Conservation (phyloP, 2,888 invertebrate species). For the Hedya salicella region DNA sequence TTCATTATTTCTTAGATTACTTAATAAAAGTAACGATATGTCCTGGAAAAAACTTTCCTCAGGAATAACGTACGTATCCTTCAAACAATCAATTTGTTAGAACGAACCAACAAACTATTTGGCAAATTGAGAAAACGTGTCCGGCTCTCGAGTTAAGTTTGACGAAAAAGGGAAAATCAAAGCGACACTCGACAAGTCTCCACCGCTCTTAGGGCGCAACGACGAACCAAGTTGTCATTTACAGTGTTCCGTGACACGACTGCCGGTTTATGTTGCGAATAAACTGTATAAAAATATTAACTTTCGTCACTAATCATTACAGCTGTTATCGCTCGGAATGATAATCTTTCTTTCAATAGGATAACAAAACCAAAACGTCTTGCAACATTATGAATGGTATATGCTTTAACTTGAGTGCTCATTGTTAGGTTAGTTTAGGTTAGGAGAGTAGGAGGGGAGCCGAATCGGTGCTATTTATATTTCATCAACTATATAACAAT, state of each 20-base stretch:
- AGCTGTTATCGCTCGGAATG: no score
- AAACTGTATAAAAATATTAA: constrained; percentile 11
- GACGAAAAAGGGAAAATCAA: constrained; percentile 69
- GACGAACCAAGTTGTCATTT: constrained; percentile 29
- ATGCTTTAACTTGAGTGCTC: no score
- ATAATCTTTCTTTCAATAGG: no score
- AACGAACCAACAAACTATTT: constrained; percentile 63
- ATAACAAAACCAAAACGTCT: no score
- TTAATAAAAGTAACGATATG: no score
- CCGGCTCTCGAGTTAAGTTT: constrained; percentile 60
- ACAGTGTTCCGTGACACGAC: constrained; percentile 12
- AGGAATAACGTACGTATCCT: neutral
- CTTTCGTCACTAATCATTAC: no score
- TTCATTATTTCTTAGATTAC: no score
- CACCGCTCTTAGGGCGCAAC: constrained; percentile 45
- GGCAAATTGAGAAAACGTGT: constrained; percentile 77
- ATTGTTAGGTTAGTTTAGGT: no score
- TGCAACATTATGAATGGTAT: no score
- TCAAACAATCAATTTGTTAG: constrained; percentile 27
- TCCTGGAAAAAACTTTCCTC: neutral
- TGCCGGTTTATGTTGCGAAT: constrained; percentile 3
- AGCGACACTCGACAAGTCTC: constrained; percentile 59
- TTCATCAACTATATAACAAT: no score
- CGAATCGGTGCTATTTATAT: no score
- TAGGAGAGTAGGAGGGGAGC: no score